phyloP scores from a whole-genome alignment of 2,888 invertebrate genomes.

The Desoria tigrina region DNA sequence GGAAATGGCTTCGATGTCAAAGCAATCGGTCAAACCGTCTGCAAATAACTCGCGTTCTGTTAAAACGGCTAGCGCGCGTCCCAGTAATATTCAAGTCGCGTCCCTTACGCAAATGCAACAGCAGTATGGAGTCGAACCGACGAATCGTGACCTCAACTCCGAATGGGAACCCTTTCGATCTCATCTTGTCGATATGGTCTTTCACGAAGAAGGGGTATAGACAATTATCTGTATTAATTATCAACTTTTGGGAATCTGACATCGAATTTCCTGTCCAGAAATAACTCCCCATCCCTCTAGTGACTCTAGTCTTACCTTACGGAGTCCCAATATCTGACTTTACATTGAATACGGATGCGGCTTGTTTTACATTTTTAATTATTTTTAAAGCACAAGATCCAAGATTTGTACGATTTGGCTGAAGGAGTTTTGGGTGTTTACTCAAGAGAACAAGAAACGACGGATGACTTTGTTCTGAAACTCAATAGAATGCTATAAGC shows the following conservation, averaged over 20 bases:
- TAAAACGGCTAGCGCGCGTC: too few species aligned
- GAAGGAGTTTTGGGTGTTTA: slow-evolving; percentile 8
- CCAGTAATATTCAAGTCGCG: background rate
- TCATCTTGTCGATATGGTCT: slow-evolving; percentile 8
- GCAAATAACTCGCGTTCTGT: too few species aligned
- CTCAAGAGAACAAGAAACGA: background rate
- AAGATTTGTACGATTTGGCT: slow-evolving; percentile 1
- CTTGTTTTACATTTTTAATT: background rate
- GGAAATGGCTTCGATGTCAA: too few species aligned
- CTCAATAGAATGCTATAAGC: slow-evolving; percentile 7
- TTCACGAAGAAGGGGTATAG: slow-evolving; percentile 3
- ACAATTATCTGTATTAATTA: background rate
- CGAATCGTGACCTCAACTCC: background rate
- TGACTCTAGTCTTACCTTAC: too few species aligned
- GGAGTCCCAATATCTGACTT: too few species aligned
- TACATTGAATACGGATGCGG: too few species aligned
- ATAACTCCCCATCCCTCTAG: too few species aligned
- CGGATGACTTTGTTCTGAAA: slow-evolving; percentile 8
- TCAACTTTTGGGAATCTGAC: too few species aligned
- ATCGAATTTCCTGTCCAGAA: too few species aligned
- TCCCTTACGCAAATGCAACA: background rate
- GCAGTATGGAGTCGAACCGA: background rate
- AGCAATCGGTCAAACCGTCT: too few species aligned
- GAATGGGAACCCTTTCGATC: slow-evolving; percentile 11
- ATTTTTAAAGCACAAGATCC: background rate